A percentile compares a stretch with the other conserved stretches of the same genome.
Evolutionary conservation across 2,797 vertebrate species (phyloP).

Genomic region (Dermochelys coriacea): DNA sequence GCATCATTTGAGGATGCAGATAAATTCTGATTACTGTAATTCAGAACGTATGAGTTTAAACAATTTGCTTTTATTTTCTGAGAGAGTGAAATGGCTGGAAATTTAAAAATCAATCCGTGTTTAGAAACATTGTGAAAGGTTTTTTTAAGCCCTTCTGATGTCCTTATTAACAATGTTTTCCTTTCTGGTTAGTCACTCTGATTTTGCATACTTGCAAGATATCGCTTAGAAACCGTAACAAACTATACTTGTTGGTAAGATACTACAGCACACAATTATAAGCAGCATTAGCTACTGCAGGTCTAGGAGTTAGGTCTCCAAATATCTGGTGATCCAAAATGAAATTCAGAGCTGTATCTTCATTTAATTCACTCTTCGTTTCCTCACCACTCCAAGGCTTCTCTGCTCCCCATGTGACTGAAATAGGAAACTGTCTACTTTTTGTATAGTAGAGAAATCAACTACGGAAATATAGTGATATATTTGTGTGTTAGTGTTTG

Average conservation of each 20-base stretch:
- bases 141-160: not conserved
- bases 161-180: constrained; percentile 34
- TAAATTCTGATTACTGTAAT: constrained; percentile 17
- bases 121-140: constrained; percentile 45
- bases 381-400: not conserved
- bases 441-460: constrained; percentile 10
- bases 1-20: constrained; percentile 7
- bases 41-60: constrained; percentile 35
- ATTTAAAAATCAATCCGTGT: constrained; percentile 6
- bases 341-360: not conserved
- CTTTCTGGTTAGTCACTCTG: constrained; percentile 52
- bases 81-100: not conserved
- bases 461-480: constrained; percentile 55
- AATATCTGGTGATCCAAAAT: constrained; percentile 53
- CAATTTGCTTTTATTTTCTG: constrained; percentile 31
- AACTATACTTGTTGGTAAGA: constrained; percentile 38
- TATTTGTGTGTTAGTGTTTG: constrained; percentile 54
- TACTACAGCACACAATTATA: constrained; percentile 30
- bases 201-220: constrained; percentile 58
- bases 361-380: constrained; percentile 6
- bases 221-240: constrained; percentile 41
- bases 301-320: constrained; percentile 30
- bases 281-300: constrained; percentile 50
- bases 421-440: constrained; percentile 47
- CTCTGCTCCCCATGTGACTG: not conserved